These are phyloP conservation scores for Otolemur crassicaudatus DNA, from an alignment of 2,797 vertebrate genomes.

Conservation along the genomic window DNA sequence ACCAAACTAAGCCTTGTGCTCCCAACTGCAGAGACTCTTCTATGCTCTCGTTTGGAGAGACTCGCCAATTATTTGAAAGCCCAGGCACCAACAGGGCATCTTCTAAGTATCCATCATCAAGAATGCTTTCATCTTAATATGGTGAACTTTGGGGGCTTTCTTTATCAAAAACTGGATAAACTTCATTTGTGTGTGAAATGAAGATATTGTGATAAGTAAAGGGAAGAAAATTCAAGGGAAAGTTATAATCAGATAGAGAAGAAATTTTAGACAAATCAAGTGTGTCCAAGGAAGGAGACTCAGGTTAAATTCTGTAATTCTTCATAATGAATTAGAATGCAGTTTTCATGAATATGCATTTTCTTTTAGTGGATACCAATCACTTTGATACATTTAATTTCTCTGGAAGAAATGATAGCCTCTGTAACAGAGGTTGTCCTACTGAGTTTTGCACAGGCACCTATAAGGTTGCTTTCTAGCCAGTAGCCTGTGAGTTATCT, in stretches of 20 bases:
- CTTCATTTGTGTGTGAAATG: neutral
- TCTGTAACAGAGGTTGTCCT: neutral
- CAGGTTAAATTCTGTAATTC: constrained; percentile 2
- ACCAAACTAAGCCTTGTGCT: neutral
- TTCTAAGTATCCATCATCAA: neutral
- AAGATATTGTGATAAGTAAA: constrained; percentile 21
- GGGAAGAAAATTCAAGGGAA: neutral
- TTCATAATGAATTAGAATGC: constrained; percentile 9
- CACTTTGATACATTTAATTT: constrained; percentile 31
- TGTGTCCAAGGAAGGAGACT: neutral
- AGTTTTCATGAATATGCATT: constrained; percentile 40
- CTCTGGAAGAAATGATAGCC: constrained; percentile 27
- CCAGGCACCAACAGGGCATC: neutral
- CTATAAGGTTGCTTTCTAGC: neutral
- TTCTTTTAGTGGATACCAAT: constrained; percentile 36
- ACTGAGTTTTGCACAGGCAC: neutral
- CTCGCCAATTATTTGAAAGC: constrained; percentile 29
- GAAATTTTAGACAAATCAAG: neutral
- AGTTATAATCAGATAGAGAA: constrained; percentile 19
- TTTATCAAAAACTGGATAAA: constrained; percentile 43
- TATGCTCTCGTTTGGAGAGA: neutral
- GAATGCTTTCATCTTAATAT: neutral
- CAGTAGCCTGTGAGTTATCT: neutral
- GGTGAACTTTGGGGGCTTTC: neutral
- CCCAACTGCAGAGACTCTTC: neutral